Evolutionary conservation across 2,888 invertebrate genomes (phyloP).

Genomic region (Ormyrus labotus): DNA sequence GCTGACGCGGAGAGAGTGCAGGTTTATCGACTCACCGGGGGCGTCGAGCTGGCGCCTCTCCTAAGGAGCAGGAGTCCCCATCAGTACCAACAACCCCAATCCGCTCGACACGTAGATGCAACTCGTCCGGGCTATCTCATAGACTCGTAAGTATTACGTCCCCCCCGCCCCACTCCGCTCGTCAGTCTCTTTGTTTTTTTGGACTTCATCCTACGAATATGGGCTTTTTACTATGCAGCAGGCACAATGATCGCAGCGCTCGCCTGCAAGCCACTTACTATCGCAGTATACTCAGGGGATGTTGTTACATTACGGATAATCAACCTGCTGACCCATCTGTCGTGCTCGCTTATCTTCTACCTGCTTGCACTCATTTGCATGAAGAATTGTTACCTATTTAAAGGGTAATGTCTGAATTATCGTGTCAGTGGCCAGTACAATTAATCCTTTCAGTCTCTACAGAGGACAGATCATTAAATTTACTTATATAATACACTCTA

Average conservation of each 20-base stretch:
- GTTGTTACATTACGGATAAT: constrained; percentile 68
- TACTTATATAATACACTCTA: too few relatives aligned
- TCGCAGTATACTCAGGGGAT: constrained; percentile 61
- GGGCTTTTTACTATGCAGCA: not conserved
- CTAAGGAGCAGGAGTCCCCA: constrained; percentile 74
- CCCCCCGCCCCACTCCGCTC: not conserved
- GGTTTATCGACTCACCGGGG: constrained; percentile 78
- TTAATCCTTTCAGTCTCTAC: too few relatives aligned
- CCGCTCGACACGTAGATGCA: constrained; percentile 73
- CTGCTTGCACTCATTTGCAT: constrained; percentile 61
- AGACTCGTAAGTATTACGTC: constrained; percentile 68
- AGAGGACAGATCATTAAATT: too few relatives aligned
- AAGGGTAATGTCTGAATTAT: too few relatives aligned
- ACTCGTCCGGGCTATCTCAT: constrained; percentile 78
- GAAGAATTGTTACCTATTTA: too few relatives aligned
- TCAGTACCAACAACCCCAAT: constrained; percentile 64
- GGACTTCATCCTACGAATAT: not conserved
- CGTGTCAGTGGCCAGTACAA: too few relatives aligned
- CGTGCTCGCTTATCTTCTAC: too few relatives aligned
- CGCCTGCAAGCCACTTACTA: not conserved
- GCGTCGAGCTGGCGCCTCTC: constrained; percentile 86
- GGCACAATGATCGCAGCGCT: not conserved
- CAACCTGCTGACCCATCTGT: constrained; percentile 64
- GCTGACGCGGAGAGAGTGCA: constrained; percentile 49
- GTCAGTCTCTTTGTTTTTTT: not conserved